A percentile compares a stretch with the other conserved stretches of the same genome.
Evolutionary conservation across 2,797 vertebrate genomes (phyloP).

Genomic region (Sebastes flavidus): DNA sequence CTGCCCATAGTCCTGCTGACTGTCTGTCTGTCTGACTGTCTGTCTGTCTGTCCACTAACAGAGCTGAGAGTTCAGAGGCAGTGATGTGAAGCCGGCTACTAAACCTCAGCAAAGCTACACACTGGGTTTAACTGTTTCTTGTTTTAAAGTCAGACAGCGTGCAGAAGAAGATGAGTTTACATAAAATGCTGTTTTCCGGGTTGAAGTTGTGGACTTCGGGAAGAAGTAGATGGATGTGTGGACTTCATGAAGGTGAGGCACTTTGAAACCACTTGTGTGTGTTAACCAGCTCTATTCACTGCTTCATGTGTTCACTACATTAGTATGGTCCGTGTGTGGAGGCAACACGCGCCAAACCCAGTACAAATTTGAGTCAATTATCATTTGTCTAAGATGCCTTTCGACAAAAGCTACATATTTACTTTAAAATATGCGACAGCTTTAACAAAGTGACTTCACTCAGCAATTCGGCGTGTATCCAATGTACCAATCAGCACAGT

Average conservation of each 20-base stretch:
- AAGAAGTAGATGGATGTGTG: constrained; percentile 7
- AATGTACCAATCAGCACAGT: background rate
- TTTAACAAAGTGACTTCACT: background rate
- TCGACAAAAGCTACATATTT: background rate
- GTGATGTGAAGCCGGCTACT: background rate
- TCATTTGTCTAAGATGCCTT: background rate
- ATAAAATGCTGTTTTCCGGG: constrained; percentile 41
- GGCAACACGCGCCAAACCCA: background rate
- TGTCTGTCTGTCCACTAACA: background rate
- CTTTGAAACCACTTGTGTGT: background rate
- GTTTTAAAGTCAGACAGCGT: background rate
- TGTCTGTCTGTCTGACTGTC: background rate
- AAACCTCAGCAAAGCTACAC: background rate
- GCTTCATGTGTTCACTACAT: background rate
- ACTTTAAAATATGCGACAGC: accelerated
- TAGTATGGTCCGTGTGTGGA: background rate
- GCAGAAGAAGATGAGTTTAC: constrained; percentile 45
- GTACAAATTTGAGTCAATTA: background rate
- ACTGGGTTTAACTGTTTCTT: background rate
- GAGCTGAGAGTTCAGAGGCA: background rate
- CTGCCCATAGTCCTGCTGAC: background rate
- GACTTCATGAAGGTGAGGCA: constrained; percentile 55
- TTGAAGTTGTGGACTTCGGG: constrained; percentile 41
- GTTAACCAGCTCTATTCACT: background rate
- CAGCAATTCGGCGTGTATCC: background rate